These are phyloP conservation scores for Popillia japonica DNA, from an alignment of 1,140 invertebrate species.

Conservation along the genomic window DNA sequence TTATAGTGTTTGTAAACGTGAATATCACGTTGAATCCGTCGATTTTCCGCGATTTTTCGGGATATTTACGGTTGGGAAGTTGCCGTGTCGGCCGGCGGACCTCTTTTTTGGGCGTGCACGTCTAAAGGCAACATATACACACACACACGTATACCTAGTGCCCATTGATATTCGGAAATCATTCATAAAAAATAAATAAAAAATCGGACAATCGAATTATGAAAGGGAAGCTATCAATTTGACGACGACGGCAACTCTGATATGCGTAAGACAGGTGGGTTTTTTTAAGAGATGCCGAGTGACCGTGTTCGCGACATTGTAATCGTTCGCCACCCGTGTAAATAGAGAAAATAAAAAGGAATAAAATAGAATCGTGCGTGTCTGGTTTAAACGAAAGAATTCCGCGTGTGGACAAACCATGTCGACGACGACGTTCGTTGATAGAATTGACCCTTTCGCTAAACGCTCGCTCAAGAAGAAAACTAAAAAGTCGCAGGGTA, in stretches of 20 bases:
- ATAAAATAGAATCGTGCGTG: constrained; percentile 18
- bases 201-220: constrained; percentile 24
- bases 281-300: constrained; percentile 52
- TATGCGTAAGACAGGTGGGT: constrained; percentile 32
- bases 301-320: constrained; percentile 42
- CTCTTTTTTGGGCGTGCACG: constrained; percentile 55
- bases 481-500: constrained; percentile 91
- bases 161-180: constrained; percentile 54
- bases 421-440: constrained; percentile 88
- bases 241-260: constrained; percentile 50
- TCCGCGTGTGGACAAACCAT: constrained; percentile 58
- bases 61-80: constrained; percentile 14
- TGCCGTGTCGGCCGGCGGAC: constrained; percentile 17
- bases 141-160: constrained; percentile 52
- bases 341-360: constrained; percentile 48
- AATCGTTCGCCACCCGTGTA: constrained; percentile 48
- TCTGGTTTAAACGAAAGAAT: constrained; percentile 36
- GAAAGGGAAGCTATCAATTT: constrained; percentile 49
- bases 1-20: constrained; percentile 21
- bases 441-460: constrained; percentile 93
- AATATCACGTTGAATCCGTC: not conserved
- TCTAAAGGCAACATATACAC: constrained; percentile 49
- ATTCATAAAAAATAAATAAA: constrained; percentile 50
- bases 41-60: constrained; percentile 37
- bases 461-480: constrained; percentile 93